phyloP scores from a whole-genome alignment of 2,797 vertebrate genomes.

The Myioborus melanocephalus region DNA sequence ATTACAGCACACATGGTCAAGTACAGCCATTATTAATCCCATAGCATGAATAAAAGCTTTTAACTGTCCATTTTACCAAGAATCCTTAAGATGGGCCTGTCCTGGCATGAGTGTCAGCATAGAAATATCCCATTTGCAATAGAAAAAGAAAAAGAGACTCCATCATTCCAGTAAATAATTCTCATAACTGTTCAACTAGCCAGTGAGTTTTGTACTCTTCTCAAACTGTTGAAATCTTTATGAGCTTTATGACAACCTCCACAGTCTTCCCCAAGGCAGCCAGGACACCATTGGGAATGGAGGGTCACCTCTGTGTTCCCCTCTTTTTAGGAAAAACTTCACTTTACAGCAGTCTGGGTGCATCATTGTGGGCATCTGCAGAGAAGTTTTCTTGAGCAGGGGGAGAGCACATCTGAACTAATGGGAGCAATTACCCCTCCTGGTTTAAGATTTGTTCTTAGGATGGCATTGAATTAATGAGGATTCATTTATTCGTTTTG shows the following conservation, averaged over 20 bases:
- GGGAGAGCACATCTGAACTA: background rate
- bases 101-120: background rate
- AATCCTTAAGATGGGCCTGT: background rate
- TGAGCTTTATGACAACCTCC: background rate
- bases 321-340: background rate
- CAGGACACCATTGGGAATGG: background rate
- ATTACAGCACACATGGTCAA: slow-evolving; percentile 40
- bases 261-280: background rate
- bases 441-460: background rate
- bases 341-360: background rate
- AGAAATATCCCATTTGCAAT: background rate
- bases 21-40: slow-evolving; percentile 27
- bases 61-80: slow-evolving; percentile 9
- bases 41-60: slow-evolving; percentile 16
- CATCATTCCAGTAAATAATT: background rate
- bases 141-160: background rate
- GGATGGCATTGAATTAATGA: background rate
- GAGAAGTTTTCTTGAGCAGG: background rate
- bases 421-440: background rate
- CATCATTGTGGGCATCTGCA: background rate
- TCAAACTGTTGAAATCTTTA: too few relatives aligned
- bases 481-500: background rate
- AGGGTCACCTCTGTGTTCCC: background rate
- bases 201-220: background rate
- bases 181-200: background rate